Conservation (phyloP, 2,888 invertebrate species). For the Caenorhabditis japonica region DNA sequence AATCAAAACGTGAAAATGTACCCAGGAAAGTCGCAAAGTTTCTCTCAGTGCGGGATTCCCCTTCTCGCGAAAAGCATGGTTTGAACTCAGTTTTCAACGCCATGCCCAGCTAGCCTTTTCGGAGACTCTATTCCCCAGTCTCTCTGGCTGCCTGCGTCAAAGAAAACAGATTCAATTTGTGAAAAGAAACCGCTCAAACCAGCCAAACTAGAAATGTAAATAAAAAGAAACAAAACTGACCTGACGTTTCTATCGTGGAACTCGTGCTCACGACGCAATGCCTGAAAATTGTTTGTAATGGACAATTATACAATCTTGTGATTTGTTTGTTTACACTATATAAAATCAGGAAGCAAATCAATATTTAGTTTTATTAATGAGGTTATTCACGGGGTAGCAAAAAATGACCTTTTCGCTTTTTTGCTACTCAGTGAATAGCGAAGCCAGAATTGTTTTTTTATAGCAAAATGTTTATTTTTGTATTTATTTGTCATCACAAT, state of each 20-base stretch:
- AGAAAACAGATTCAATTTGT: conserved; percentile 32
- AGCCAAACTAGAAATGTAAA: neutral
- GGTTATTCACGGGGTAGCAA: too few species aligned
- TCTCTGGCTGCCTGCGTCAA: conserved; percentile 23
- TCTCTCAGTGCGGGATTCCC: conserved; percentile 15
- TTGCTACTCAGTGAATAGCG: too few species aligned
- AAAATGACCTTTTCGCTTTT: too few species aligned
- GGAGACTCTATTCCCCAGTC: conserved; percentile 3
- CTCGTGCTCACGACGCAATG: conserved; percentile 51
- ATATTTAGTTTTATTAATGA: too few species aligned
- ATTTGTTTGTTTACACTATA: neutral
- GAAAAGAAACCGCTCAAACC: conserved; percentile 15
- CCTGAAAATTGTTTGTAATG: conserved; percentile 22
- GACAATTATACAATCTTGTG: neutral
- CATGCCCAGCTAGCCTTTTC: conserved; percentile 10
- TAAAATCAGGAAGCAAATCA: too few species aligned
- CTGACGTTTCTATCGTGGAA: conserved; percentile 40
- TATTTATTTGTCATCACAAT: too few species aligned
- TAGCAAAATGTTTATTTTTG: too few species aligned
- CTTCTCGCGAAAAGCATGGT: conserved; percentile 38
- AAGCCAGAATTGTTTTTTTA: too few species aligned
- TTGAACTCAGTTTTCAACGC: conserved; percentile 45
- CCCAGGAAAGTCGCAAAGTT: conserved; percentile 12
- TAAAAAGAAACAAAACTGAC: conserved; percentile 18
- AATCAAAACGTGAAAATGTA: neutral